Evolutionary conservation across 2,113 vertebrate species (phyloP), one percentile per base, ranked within the genome.

Genomic region (Grammomys surdaster): DNA sequence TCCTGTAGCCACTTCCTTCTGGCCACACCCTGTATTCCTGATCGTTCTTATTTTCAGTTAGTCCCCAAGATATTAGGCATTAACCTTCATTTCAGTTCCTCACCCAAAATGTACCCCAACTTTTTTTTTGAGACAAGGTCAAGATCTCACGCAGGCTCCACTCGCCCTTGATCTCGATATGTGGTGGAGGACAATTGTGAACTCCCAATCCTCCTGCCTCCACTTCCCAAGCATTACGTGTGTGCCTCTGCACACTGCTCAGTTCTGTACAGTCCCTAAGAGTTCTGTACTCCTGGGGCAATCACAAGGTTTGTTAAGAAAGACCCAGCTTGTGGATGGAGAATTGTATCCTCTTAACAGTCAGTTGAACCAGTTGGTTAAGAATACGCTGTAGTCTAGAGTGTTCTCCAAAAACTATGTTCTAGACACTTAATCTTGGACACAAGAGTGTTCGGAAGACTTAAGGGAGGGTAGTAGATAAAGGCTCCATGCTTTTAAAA

Each of bases 41-140:
- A 24, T 93, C 40, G n/a, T 20, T 48, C 85, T 89, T 91, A 69
- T 90, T 96, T 96, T 89, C 56, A 92, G 89, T 73, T 77, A 69
- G 7, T 90, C 56, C 70, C 80, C 86, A 33, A 51, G 58, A 77
- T 86, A 73, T 40, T 26, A 95, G 82, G n/a, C 78, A n/a, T 8
- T 73, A 70, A 78, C 33, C 14, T 75, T 93, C 36, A 86, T 81
- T 93, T 89, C 36, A 28, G 76, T 67, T 22, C 63, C 63, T 48
- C 28, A 33, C 7, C 63, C 84, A 67, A 85, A 85, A 65, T 46
- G 43, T 43, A 46, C 58, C 14, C 24, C 40, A 65, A 33, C 3
- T 24, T 40, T 31, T 63, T 82, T n/a, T 48, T 86, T 46, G 5
- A 48, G 16, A 51, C 31, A 54, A 51, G 31, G 63, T 36, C 13